A percentile compares a stretch with the other conserved stretches of the same genome.
Conservation (phyloP, 64 coral and sea anemone genomes). For the Stylophora pistillata region DNA sequence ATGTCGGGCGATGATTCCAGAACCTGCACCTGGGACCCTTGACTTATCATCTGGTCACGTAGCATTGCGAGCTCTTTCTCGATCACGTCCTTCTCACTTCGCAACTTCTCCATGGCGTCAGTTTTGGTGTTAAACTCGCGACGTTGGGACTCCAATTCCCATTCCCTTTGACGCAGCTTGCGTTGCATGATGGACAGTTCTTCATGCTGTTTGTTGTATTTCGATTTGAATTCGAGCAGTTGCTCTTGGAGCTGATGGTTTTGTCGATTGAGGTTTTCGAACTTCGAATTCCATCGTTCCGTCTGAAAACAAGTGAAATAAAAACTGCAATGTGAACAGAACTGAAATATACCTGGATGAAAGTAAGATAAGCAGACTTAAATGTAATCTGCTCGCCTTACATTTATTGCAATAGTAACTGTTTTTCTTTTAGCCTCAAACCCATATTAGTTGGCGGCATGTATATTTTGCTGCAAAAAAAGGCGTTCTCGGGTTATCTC, state of each 20-base stretch:
- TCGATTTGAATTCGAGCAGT: constrained; percentile 62
- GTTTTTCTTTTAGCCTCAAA: too few species aligned
- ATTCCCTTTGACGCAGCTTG: constrained; percentile 60
- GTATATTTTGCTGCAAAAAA: too few species aligned
- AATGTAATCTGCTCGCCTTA: too few species aligned
- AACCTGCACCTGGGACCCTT: constrained; percentile 54
- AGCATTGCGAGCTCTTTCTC: constrained; percentile 72
- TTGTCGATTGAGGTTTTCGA: constrained; percentile 73
- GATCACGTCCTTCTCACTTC: constrained; percentile 70
- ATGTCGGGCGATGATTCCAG: constrained; percentile 77
- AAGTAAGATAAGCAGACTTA: neutral
- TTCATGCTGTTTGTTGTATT: constrained; percentile 64
- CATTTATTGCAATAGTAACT: too few species aligned
- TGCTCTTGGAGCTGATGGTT: constrained; percentile 82
- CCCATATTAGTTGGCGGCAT: too few species aligned
- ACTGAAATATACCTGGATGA: neutral
- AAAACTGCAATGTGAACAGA: neutral
- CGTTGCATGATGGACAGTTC: constrained; percentile 48
- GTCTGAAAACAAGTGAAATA: constrained; percentile 47
- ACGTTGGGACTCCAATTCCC: constrained; percentile 79
- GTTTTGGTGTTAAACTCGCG: constrained; percentile 60
- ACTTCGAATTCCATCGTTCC: constrained; percentile 62
- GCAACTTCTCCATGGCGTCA: constrained; percentile 57
- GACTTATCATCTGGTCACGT: constrained; percentile 63
- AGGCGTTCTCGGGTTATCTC: too few species aligned